Conservation (phyloP, 1,140 invertebrate genomes). For the Pseudomyrmex gracilis region DNA sequence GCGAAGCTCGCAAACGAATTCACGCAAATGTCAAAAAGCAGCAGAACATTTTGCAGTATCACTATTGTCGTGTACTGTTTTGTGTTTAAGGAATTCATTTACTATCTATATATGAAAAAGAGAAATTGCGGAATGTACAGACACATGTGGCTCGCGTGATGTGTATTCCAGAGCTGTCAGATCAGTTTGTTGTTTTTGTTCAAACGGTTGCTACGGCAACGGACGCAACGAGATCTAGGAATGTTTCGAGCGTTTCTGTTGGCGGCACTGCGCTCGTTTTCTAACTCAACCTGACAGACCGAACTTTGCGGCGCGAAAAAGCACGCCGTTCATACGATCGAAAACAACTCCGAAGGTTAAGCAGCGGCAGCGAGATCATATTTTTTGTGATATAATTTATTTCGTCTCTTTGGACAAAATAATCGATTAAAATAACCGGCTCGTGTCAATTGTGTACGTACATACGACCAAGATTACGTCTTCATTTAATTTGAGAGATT, state of each 20-base stretch:
- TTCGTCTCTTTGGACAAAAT: background rate
- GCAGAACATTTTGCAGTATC: slow-evolving; percentile 80
- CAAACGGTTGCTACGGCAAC: background rate
- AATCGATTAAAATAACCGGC: too few relatives aligned
- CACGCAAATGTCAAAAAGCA: slow-evolving; percentile 81
- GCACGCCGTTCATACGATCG: too few relatives aligned
- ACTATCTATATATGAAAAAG: slow-evolving; percentile 12
- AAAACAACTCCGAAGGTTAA: slow-evolving; percentile 57
- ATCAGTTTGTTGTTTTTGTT: background rate
- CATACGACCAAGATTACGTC: slow-evolving; percentile 50
- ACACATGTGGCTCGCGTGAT: background rate
- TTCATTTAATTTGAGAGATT: slow-evolving; percentile 81
- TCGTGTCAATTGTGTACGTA: slow-evolving; percentile 66
- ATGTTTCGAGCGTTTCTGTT: background rate
- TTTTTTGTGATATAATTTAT: background rate
- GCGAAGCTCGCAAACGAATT: slow-evolving; percentile 83
- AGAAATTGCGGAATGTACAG: background rate
- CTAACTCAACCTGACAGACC: background rate
- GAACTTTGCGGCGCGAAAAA: slow-evolving; percentile 54
- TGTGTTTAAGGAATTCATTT: slow-evolving; percentile 82
- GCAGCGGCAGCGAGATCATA: background rate
- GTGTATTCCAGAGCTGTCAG: too few relatives aligned
- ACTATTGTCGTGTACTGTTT: slow-evolving; percentile 80
- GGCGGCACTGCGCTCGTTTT: background rate
- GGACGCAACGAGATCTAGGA: background rate